Conservation (phyloP, 2,113 vertebrate species). For the Mixornis gularis region DNA sequence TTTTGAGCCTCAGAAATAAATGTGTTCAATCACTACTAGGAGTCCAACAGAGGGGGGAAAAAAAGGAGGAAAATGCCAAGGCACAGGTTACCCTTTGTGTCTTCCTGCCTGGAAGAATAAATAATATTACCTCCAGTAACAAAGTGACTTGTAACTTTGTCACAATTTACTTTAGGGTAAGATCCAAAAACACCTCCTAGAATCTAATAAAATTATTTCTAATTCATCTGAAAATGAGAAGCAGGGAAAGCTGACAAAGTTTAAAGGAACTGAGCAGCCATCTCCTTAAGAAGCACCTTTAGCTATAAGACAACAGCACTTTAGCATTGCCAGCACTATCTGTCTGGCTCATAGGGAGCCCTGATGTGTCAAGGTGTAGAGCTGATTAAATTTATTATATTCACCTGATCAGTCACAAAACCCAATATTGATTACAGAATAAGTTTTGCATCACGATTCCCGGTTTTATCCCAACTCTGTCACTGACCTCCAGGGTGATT, state of each 20-base stretch:
- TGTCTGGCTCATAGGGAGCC: neutral
- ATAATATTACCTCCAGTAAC: neutral
- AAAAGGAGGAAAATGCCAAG: neutral
- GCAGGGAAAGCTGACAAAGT: neutral
- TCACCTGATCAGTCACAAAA: neutral
- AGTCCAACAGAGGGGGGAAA: neutral
- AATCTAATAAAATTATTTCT: neutral
- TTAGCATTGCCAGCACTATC: neutral
- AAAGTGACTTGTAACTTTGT: neutral
- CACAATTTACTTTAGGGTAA: neutral
- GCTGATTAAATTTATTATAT: neutral
- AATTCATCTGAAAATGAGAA: neutral
- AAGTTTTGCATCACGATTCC: neutral
- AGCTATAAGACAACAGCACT: neutral
- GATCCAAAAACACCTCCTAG: neutral
- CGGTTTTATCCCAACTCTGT: neutral
- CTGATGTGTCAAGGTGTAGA: neutral
- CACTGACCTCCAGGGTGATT: neutral
- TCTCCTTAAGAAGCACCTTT: neutral
- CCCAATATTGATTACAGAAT: neutral
- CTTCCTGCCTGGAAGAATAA: neutral
- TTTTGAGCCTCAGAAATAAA: constrained; percentile 37
- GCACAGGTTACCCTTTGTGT: neutral
- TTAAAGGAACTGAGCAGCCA: neutral
- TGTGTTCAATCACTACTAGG: constrained; percentile 25